A percentile compares a stretch with the other conserved stretches of the same genome.
These are phyloP conservation scores for Turritopsis dohrnii DNA, from an alignment of 30 jellyfish, hydroid and myxozoan genomes.

Conservation along the genomic window DNA sequence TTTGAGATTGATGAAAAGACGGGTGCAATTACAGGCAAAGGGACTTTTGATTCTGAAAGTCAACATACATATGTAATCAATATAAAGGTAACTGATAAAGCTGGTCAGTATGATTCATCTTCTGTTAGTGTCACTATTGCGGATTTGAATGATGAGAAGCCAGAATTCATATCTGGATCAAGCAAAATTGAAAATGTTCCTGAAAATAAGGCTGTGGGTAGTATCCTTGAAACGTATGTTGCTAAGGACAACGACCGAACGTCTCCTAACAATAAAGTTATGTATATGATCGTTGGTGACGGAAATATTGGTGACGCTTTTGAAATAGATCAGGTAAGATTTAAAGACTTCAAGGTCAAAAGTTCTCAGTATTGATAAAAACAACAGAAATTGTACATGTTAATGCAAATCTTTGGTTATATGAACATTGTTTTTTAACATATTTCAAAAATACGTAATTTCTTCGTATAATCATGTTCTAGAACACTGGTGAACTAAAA, in stretches of 20 bases:
- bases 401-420: too few relatives aligned
- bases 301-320: conserved; percentile 54
- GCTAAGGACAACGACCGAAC: conserved; percentile 3
- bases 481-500: conserved; percentile 38
- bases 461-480: not conserved
- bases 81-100: conserved; percentile 64
- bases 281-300: conserved; percentile 3
- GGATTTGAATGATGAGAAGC: conserved; percentile 67
- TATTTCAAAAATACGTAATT: too few relatives aligned
- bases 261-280: not conserved
- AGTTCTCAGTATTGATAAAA: not conserved
- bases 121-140: conserved; percentile 33
- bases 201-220: not conserved
- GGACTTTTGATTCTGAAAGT: conserved; percentile 53
- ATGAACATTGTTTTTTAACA: too few relatives aligned
- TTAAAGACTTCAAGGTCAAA: not conserved
- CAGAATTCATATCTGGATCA: conserved; percentile 37
- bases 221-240: not conserved
- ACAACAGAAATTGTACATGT: not conserved
- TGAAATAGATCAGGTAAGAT: conserved; percentile 33
- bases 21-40: conserved; percentile 55
- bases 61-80: conserved; percentile 23
- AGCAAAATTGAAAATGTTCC: not conserved
- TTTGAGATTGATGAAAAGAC: conserved; percentile 71
- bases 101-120: conserved; percentile 35